A percentile compares a stretch with the other conserved stretches of the same genome.
Evolutionary conservation across 2,113 vertebrate genomes (phyloP).

Genomic region (Periophthalmodon schlosseri): DNA sequence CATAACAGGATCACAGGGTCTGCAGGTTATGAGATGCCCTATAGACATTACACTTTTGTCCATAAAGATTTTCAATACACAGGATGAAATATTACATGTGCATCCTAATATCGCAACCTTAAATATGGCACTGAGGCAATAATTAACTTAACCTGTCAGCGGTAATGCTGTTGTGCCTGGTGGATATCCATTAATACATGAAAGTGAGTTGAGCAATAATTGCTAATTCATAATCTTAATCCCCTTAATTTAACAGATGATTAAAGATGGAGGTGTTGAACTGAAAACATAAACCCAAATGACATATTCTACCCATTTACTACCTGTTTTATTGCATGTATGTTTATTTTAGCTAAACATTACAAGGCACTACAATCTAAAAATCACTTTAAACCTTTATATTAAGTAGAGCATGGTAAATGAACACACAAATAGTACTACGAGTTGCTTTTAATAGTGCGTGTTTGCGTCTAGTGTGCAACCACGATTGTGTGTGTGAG

Average conservation of each 20-base stretch:
- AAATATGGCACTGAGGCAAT: not conserved
- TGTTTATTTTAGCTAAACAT: not conserved
- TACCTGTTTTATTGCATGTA: too few species aligned
- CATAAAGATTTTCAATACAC: too few species aligned
- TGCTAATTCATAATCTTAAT: too few species aligned
- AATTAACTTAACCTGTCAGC: not conserved
- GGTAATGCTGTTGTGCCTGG: too few species aligned
- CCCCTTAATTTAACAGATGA: too few species aligned
- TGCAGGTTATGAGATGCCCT: too few species aligned
- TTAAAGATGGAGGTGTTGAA: too few species aligned
- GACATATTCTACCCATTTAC: too few species aligned
- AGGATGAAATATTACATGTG: not conserved
- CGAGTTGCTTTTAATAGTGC: not conserved
- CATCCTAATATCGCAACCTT: not conserved
- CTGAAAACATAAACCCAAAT: too few species aligned
- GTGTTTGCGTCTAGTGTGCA: slow-evolving; percentile 14
- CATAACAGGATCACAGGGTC: not conserved
- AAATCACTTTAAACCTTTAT: not conserved
- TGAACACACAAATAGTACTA: not conserved
- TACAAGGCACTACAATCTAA: not conserved
- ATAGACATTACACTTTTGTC: too few species aligned
- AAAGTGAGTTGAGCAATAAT: not conserved
- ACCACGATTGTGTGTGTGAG: not conserved
- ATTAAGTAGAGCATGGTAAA: not conserved
- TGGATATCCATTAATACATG: too few species aligned